A percentile compares a stretch with the other conserved stretches of the same genome.
These are phyloP conservation scores for Ictalurus punctatus DNA, from an alignment of 2,113 vertebrate genomes.

Conservation along the genomic window DNA sequence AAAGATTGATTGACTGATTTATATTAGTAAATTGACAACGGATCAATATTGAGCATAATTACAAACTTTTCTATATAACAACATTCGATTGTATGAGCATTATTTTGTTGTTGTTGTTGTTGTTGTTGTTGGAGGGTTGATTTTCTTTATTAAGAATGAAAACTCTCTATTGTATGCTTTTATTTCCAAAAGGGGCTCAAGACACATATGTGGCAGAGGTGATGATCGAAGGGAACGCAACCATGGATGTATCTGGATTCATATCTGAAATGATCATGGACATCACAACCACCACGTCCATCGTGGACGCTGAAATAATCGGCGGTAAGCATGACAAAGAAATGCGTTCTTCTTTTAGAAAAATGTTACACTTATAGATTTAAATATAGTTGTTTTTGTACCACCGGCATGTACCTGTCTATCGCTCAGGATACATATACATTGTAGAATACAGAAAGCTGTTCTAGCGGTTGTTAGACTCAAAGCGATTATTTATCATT, in stretches of 20 bases:
- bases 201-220: slow-evolving; percentile 58
- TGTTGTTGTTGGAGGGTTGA: background rate
- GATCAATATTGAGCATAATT: background rate
- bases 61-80: background rate
- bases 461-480: background rate
- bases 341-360: background rate
- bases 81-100: background rate
- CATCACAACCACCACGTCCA: background rate
- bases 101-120: background rate
- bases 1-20: background rate
- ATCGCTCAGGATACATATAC: background rate
- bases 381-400: background rate
- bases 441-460: background rate
- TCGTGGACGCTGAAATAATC: slow-evolving; percentile 16
- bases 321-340: slow-evolving; percentile 32
- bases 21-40: background rate
- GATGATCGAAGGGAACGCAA: slow-evolving; percentile 65
- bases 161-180: background rate
- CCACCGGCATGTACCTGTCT: background rate
- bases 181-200: slow-evolving; percentile 17
- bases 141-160: background rate
- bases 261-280: slow-evolving; percentile 37
- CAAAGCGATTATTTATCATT: too few relatives aligned
- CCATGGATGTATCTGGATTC: slow-evolving; percentile 40
- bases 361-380: background rate